Conservation (phyloP, 1,140 invertebrate genomes). For the Pachypeltis micranthus region DNA sequence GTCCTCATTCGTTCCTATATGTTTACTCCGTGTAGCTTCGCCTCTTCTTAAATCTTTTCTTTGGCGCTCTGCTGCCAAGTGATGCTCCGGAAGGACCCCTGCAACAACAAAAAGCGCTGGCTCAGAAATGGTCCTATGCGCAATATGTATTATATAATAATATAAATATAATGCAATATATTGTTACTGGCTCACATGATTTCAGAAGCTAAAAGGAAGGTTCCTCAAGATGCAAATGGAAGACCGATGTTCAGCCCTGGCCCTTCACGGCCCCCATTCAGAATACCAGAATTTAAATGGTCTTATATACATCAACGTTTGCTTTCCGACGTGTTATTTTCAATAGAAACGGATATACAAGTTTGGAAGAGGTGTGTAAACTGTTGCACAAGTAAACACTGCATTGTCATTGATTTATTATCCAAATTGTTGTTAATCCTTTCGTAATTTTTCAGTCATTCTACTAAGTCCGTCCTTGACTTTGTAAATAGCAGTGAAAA, state of each 20-base stretch:
- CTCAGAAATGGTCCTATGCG: no score
- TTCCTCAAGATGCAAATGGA: slow-evolving; percentile 19
- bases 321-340: slow-evolving; percentile 91
- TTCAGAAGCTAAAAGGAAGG: slow-evolving; percentile 21
- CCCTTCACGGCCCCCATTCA: slow-evolving; percentile 88
- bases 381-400: background rate
- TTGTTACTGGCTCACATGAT: slow-evolving; percentile 11
- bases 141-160: no score
- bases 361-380: slow-evolving; percentile 59
- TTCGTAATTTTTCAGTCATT: slow-evolving; percentile 55
- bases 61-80: background rate
- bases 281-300: slow-evolving; percentile 99
- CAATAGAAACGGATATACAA: slow-evolving; percentile 95
- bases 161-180: background rate
- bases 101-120: background rate
- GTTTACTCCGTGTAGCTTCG: background rate
- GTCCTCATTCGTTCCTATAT: no score
- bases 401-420: slow-evolving; percentile 18
- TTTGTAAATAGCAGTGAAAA: slow-evolving; percentile 97
- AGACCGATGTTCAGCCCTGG: slow-evolving; percentile 90
- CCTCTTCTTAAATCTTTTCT: background rate
- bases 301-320: slow-evolving; percentile 95
- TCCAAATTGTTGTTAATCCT: background rate
- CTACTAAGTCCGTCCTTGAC: slow-evolving; percentile 91
- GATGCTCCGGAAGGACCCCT: background rate